Evolutionary conservation across 2,888 invertebrate genomes (phyloP), one percentile per base, ranked within the genome.

Genomic region (Brachyopa scutellaris): DNA sequence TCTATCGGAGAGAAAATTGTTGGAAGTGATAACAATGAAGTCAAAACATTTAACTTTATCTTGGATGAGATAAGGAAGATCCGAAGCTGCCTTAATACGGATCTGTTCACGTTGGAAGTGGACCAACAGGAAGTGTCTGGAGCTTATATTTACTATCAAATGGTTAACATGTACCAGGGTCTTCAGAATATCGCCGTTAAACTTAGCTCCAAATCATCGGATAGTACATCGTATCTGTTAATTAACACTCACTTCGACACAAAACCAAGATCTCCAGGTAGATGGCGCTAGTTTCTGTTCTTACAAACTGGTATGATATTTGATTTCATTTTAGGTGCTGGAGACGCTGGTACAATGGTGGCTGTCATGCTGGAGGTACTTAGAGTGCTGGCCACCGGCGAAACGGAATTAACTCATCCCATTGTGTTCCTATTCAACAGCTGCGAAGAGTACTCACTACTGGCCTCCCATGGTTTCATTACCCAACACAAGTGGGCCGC

Each of bases 241-340:
- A 91, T 99, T 72, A 99, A 98, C 91, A 97, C 97, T 85, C 99
- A 99, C 89, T 98, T 96, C 89, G 98, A 99, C 90, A 94, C 96
- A 45, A 96, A 97, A 77, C 94, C 96, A 11, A 95, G 93, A 85
- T 97, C 97, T 88, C 94, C 96, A 87, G 97, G 94, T 85, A 61
- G 61, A 84, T 62, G 40, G 61, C n/a, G 0, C 15, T 2, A 0
- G 17, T 9, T 4, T 7, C 5, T 2, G 13, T 2, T 19, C 6
- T 26, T 26, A n/a, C n/a, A n/a, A n/a, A n/a, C n/a, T n/a, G n/a
- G n/a, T n/a, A n/a, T 6, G 26, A 26, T 3, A 26, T 26, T 17
- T 40, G 8, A 26, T 55, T 38, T 29, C 19, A 7, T 38, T 38
- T 13, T 31, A 88, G 88, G 93, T 42, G 92, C 93, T 15, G 93